These are phyloP conservation scores for Axinella damicornis DNA, from an alignment of 37 sponge, comb jelly and placozoan species.

Conservation along the genomic window DNA sequence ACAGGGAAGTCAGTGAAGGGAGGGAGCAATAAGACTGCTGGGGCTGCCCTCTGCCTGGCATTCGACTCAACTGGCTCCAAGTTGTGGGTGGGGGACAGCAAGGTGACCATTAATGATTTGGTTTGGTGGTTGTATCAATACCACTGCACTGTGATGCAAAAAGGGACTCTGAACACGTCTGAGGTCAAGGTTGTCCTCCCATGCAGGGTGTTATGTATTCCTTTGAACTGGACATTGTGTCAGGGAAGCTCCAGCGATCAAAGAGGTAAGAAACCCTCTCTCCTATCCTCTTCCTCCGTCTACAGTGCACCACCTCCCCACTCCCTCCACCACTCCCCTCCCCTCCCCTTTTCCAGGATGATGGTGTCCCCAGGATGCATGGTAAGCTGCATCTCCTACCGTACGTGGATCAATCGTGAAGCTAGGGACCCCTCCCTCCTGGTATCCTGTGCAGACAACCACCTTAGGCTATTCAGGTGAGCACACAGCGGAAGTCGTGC, in stretches of 20 bases:
- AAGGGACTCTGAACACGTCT: too few relatives aligned
- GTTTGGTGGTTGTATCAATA: background rate
- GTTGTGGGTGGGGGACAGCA: slow-evolving; percentile 88
- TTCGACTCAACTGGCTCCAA: slow-evolving; percentile 77
- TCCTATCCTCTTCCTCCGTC: too few relatives aligned
- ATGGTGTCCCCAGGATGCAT: slow-evolving; percentile 70
- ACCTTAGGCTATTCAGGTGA: slow-evolving; percentile 69
- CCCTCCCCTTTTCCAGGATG: slow-evolving; percentile 33
- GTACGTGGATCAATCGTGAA: slow-evolving; percentile 92
- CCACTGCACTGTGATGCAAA: too few relatives aligned
- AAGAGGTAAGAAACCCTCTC: slow-evolving; percentile 51
- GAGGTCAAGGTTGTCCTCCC: too few relatives aligned
- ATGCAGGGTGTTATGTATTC: slow-evolving; percentile 81
- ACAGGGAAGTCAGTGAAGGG: slow-evolving; percentile 88
- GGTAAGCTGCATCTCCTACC: slow-evolving; percentile 79
- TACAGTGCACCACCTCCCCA: too few relatives aligned
- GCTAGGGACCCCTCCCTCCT: slow-evolving; percentile 90
- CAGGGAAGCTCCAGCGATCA: slow-evolving; percentile 73
- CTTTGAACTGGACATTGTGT: slow-evolving; percentile 65
- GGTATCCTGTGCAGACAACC: slow-evolving; percentile 64
- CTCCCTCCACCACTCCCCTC: too few relatives aligned
- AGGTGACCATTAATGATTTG: slow-evolving; percentile 41
- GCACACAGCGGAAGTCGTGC: background rate
- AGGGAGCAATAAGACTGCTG: slow-evolving; percentile 83
- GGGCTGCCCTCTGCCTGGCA: slow-evolving; percentile 65